Evolutionary conservation across 1,140 invertebrate genomes (phyloP).

Genomic region (Vanessa tameamea): DNA sequence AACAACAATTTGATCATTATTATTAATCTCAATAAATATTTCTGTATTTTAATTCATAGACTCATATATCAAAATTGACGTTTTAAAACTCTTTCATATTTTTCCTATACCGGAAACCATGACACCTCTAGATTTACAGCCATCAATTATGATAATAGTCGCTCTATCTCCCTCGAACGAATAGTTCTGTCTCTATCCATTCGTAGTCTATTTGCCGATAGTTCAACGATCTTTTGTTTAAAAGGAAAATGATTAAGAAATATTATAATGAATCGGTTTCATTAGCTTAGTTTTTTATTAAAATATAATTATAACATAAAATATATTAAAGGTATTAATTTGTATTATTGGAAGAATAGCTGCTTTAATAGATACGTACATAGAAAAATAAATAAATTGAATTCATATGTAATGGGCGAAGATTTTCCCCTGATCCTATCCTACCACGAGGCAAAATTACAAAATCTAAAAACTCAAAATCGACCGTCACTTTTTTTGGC

Average conservation of each 20-base stretch:
- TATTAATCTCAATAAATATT: slow-evolving; percentile 12
- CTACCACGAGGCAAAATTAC: too few species aligned
- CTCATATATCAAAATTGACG: slow-evolving; percentile 38
- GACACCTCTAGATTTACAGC: slow-evolving; percentile 36
- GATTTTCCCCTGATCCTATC: too few species aligned
- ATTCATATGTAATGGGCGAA: too few species aligned
- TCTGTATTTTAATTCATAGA: slow-evolving; percentile 12
- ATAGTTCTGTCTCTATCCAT: slow-evolving; percentile 16
- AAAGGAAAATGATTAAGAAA: slow-evolving; percentile 11
- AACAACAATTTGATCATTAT: too few species aligned
- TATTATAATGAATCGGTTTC: not conserved
- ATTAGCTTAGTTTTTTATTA: not conserved
- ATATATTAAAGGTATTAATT: not conserved
- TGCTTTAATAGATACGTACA: too few species aligned
- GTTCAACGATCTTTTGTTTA: slow-evolving; percentile 22
- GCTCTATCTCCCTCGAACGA: slow-evolving; percentile 13
- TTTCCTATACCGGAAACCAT: slow-evolving; percentile 35
- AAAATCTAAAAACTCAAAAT: too few species aligned
- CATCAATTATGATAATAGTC: slow-evolving; percentile 37
- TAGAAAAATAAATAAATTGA: too few species aligned
- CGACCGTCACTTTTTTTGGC: too few species aligned
- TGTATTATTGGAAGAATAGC: not conserved
- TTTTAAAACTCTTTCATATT: slow-evolving; percentile 31
- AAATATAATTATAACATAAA: not conserved
- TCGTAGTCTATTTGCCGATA: slow-evolving; percentile 8